Base-by-base conservation (phyloP, 2,888 invertebrate species). In the Rambutsinella grinnellia region DNA sequence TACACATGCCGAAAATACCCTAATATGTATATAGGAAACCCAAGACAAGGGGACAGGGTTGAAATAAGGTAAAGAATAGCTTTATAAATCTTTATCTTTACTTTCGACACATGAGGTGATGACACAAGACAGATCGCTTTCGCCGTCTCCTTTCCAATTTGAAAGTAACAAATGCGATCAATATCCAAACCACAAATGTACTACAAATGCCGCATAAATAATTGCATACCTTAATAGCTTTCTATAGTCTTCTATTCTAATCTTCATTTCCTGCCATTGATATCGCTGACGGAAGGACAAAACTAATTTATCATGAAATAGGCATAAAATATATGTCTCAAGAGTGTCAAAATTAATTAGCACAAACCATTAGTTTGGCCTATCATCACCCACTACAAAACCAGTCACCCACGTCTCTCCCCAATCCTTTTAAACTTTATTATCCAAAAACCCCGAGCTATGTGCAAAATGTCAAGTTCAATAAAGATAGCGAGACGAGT, bases 21-120 rank as follows among this genome's bases (percentile, higher is more conserved):
- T 69, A 27, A 63, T 57, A 56, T 68, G 63, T 62, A 46, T 63
- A 24, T 36, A 66, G 28, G 24, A 54, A 17, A 24, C 15, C 17
- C n/a, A 19, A 49, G n/a, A 49, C 19, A 49, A 19, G n/a, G 51
- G 51, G 17, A 24, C 23, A 5, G 56, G 56, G 44, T 13, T 10
- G 10, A 44, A 8, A 44, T 44, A 10, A 8, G 8, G 44, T 44
- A 10, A 44, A 44, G 13, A 8, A 44, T 44, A 44, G 8, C 44
- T 44, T 13, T 44, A 13, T 49, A 60, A 60, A 60, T n/a, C n/a
- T n/a, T n/a, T n/a, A n/a, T n/a, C n/a, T n/a, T n/a, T 19, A 19
- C 3, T 49, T 49, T 49, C 17, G 6, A 46, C 15, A 49, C n/a
- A 49, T n/a, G 49, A 49, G n/a, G 51, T 51, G 21, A 21, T 51